Base-by-base conservation (phyloP, 37 sponge, comb jelly and placozoan genomes). In the Aplysina aerophoba region DNA sequence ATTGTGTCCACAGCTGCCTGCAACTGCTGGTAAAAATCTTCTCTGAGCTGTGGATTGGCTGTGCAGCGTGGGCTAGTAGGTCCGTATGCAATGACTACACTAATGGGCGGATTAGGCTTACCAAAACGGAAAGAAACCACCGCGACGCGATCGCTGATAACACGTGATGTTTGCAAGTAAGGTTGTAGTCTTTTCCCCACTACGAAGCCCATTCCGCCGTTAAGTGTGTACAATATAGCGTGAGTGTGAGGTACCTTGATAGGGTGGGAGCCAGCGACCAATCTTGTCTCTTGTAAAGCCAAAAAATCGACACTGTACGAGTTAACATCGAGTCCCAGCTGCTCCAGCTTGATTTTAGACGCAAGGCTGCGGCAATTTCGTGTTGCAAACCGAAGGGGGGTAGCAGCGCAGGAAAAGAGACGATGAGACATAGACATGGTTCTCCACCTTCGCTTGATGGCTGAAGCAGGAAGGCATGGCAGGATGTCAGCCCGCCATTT, bases 301-400 rank as follows among this genome's bases (percentile, higher is more conserved):
- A 71, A 37, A 37, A 71, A 71, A 12, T 71, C 73, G 5, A 71
- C 2, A 38, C 12, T 33, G 73, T 71, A 71, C 11, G 11, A 5
- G 4, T 71, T 12, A 33, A 71, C 6, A 37, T 71, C 73, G 2
- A 71, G 37, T 38, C 37, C 73, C 35, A 71, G 73, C 15, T 71
- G 73, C 15, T 71, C 73, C 28, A 71, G 35, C 73, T 71, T 71
- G 73, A 71, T 71, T 3, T 36, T 71, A 4, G 73, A 71, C 37
- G 35, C 2, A 35, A 71, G 31, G 17, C 73, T 71, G 3, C 37
- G 73, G 73, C 73, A 71, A 37, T 71, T 71, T 11, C 73, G 73
- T 30, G 73, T 71, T 5, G 73, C 73, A 34, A 71, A 71, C 6
- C 37, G 35, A 30, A 71, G 73, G 30, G 73, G 73, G 11, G 11